Conservation (phyloP, 2,888 invertebrate genomes). For the Spilarctia lutea region DNA sequence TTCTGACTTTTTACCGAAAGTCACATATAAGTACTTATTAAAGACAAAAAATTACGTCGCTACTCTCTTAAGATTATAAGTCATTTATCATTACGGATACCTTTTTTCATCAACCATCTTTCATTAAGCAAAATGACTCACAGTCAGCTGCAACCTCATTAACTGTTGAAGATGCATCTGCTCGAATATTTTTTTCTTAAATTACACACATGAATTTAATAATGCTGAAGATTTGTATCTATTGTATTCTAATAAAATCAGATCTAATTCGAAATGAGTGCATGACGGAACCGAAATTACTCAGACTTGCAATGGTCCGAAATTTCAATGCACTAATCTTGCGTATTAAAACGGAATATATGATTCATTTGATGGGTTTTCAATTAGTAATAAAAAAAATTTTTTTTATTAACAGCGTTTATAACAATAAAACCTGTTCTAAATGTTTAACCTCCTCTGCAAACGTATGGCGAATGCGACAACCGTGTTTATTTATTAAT, state of each 20-base stretch:
- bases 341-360: neutral
- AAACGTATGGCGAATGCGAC: neutral
- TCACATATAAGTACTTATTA: too few relatives aligned
- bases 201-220: neutral
- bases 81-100: neutral
- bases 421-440: neutral
- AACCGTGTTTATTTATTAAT: neutral
- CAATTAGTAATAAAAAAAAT: neutral
- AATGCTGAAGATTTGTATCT: neutral
- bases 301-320: neutral
- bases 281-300: neutral
- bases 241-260: neutral
- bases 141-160: slow-evolving; percentile 56
- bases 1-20: too few relatives aligned
- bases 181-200: slow-evolving; percentile 14
- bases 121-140: slow-evolving; percentile 45
- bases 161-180: slow-evolving; percentile 42
- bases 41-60: too few relatives aligned
- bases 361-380: neutral
- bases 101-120: slow-evolving; percentile 1
- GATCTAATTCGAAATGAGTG: neutral
- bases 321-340: neutral
- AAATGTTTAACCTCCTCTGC: neutral
- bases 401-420: neutral
- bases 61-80: neutral